These are phyloP conservation scores for Leptobrachium leishanense DNA, from an alignment of 2,113 vertebrate species.

Conservation along the genomic window DNA sequence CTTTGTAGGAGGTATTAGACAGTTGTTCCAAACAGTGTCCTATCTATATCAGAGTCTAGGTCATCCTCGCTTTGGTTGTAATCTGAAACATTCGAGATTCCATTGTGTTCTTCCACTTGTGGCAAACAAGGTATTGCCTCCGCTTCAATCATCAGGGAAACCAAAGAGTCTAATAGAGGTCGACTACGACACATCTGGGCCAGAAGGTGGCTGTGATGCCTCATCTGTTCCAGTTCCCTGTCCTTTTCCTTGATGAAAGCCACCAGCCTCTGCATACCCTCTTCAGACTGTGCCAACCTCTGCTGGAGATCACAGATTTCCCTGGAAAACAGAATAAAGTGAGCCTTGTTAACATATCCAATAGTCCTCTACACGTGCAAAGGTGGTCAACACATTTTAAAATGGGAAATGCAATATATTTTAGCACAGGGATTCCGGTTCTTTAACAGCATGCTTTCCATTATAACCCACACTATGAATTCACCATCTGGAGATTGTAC, in stretches of 20 bases:
- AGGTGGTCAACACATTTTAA: too few relatives aligned
- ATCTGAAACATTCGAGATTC: constrained; percentile 55
- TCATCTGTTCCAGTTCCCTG: constrained; percentile 62
- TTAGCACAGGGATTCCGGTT: too few relatives aligned
- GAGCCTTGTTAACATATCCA: too few relatives aligned
- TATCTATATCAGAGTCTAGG: constrained; percentile 58
- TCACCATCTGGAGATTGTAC: too few relatives aligned
- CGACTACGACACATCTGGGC: constrained; percentile 68
- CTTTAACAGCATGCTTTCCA: too few relatives aligned
- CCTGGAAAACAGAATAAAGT: constrained; percentile 51
- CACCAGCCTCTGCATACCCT: constrained; percentile 63
- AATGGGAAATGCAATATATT: too few relatives aligned
- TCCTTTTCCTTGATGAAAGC: constrained; percentile 66
- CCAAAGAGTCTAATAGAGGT: constrained; percentile 64
- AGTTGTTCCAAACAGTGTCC: constrained; percentile 71
- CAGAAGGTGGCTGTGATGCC: constrained; percentile 69
- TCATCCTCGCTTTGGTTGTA: constrained; percentile 65
- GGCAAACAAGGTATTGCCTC: constrained; percentile 64
- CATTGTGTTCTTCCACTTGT: constrained; percentile 51
- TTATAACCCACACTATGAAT: too few relatives aligned
- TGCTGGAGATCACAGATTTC: constrained; percentile 67
- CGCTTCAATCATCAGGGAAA: constrained; percentile 69
- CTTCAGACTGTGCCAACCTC: constrained; percentile 68
- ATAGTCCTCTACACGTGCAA: too few relatives aligned
- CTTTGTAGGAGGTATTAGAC: constrained; percentile 57